Conservation (phyloP, 53 echinoderm and acorn worm species). For the Holothuria leucospilota region DNA sequence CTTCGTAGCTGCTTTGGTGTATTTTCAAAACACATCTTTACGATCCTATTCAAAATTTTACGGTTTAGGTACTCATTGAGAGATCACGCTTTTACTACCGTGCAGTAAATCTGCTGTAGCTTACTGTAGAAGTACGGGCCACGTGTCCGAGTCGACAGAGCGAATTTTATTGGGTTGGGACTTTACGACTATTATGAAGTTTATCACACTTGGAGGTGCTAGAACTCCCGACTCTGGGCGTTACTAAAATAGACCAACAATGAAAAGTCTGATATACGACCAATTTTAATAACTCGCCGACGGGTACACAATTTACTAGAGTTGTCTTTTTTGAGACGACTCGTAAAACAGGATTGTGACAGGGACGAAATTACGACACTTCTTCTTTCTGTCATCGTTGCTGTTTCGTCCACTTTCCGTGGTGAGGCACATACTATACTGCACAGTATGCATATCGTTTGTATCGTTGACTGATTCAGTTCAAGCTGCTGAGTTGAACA, state of each 20-base stretch:
- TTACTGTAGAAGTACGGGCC: too few relatives aligned
- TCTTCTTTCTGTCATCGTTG: too few relatives aligned
- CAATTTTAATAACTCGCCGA: slow-evolving; percentile 32
- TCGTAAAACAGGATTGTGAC: slow-evolving; percentile 15
- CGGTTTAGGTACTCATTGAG: slow-evolving; percentile 32
- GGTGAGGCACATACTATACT: too few relatives aligned
- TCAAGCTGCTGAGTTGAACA: too few relatives aligned
- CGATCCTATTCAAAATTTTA: slow-evolving; percentile 45
- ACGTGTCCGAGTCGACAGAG: too few relatives aligned
- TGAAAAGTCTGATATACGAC: slow-evolving; percentile 32
- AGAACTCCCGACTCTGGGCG: background rate
- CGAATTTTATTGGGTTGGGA: slow-evolving; percentile 14
- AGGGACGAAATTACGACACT: background rate
- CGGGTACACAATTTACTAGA: slow-evolving; percentile 28
- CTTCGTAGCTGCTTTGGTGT: slow-evolving; percentile 4
- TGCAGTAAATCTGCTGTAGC: slow-evolving; percentile 19
- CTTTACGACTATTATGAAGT: slow-evolving; percentile 5
- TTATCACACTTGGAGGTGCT: slow-evolving; percentile 39
- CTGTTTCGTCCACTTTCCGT: too few relatives aligned
- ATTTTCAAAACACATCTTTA: slow-evolving; percentile 46
- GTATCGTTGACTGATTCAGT: too few relatives aligned
- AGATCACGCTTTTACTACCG: slow-evolving; percentile 26
- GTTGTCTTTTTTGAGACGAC: slow-evolving; percentile 9
- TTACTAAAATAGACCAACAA: slow-evolving; percentile 36
- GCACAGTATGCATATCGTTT: too few relatives aligned